Evolutionary conservation across 92 coral and sea anemone species (phyloP), one percentile per base, ranked within the genome.

Genomic region (Parazoanthus darwini): DNA sequence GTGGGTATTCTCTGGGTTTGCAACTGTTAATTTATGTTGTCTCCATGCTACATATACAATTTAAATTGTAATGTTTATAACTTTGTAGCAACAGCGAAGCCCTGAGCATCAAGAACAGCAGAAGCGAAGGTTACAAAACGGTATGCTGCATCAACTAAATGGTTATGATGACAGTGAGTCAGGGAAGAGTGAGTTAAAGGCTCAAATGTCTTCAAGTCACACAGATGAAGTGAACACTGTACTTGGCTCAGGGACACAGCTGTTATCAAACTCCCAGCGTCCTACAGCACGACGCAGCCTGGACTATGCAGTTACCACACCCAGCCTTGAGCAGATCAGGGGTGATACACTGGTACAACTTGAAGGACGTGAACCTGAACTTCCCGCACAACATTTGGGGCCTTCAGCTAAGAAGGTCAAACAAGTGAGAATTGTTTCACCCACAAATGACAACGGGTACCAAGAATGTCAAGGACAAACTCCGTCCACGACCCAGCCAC

Each of bases 351-450:
- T 54, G 22, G 78, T 51, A 44, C 87, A 48, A 71, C 37, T 15
- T 23, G 86, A 39, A 66, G 74, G 15, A 38, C 43, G 23, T 22
- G 15, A 13, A 82, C 35, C 43, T 70, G 79, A 46, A 71, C n/a
- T 74, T 84, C 87, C 87, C 6, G 20, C 63, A 16, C 87, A 71
- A 10, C 68, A 84, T 70, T 35, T 48, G 0, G 79, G 56, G 23
- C 79, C 44, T 43, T 58, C 86, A 43, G 88, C 67, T 9, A 83
- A 86, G 51, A 74, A 90, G 25, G 90, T 84, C 29, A 94, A 94
- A 70, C 97, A 91, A 71, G 97, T 94, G 22, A 89, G 97, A 82
- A 90, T 94, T 46, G 91, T 92, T n/a, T 91, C 95, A n/a, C 97
- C 97, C 50, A 68, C 86, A 18, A 65, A 37, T 20, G 82, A 88